Conservation (phyloP, 2,888 invertebrate species). For the Gymnocheta viridis region DNA sequence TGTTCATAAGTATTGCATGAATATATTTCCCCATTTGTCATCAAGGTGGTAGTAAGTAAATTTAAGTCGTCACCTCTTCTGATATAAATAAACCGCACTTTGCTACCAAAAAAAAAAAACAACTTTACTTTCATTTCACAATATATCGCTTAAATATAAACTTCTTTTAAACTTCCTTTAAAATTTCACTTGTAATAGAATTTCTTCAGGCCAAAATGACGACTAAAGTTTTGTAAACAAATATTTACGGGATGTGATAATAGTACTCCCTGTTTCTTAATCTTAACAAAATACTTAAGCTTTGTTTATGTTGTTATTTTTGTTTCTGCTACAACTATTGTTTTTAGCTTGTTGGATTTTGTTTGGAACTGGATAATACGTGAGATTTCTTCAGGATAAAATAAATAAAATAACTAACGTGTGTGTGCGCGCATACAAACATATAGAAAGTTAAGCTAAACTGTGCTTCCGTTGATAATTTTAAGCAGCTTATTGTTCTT, state of each 20-base stretch:
- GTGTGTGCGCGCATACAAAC: background rate
- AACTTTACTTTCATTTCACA: too few relatives aligned
- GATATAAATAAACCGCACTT: too few relatives aligned
- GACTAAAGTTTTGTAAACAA: background rate
- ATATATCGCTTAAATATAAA: background rate
- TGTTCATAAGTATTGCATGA: too few relatives aligned
- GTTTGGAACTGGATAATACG: conserved; percentile 30
- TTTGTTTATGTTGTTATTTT: conserved; percentile 7
- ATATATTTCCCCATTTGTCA: too few relatives aligned
- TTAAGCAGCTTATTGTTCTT: background rate
- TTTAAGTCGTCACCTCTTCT: too few relatives aligned
- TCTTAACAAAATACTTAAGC: conserved; percentile 15
- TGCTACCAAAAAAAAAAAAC: too few relatives aligned
- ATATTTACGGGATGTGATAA: background rate
- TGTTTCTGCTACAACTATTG: background rate
- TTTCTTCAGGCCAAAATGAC: background rate
- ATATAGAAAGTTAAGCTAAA: background rate
- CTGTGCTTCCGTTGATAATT: background rate
- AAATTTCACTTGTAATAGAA: background rate
- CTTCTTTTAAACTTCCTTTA: background rate
- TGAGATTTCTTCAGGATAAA: conserved; percentile 27
- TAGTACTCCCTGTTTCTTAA: background rate
- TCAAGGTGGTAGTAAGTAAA: too few relatives aligned
- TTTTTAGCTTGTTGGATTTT: conserved; percentile 22
- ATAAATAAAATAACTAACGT: conserved; percentile 9